Percentiles rank a stretch among this genome's conserved stretches.
Conservation (phyloP, 2,797 vertebrate genomes). For the Gambusia yucatana region DNA sequence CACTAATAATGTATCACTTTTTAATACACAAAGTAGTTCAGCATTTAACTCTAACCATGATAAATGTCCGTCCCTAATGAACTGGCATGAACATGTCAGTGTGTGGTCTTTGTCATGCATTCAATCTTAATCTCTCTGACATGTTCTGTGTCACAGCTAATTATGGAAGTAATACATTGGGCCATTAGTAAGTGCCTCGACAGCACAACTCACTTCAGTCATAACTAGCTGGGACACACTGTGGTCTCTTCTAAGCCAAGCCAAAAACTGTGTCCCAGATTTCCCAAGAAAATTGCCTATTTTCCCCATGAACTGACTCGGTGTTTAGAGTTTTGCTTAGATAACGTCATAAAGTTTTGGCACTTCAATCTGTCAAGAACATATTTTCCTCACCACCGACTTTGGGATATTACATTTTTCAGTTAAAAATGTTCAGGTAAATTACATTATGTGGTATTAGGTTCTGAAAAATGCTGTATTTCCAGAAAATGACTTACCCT, state of each 20-base stretch:
- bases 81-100: slow-evolving; percentile 56
- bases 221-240: slow-evolving; percentile 87
- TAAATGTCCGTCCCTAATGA: slow-evolving; percentile 39
- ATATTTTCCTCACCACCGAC: neutral
- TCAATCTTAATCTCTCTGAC: slow-evolving; percentile 87
- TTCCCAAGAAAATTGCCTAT: slow-evolving; percentile 1
- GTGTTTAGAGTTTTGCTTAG: slow-evolving; percentile 2
- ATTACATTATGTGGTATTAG: slow-evolving; percentile 1
- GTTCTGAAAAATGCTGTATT: neutral
- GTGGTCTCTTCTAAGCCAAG: slow-evolving; percentile 70
- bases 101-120: slow-evolving; percentile 82
- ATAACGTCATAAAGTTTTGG: slow-evolving; percentile 14
- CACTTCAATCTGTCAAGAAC: slow-evolving; percentile 3
- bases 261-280: slow-evolving; percentile 10
- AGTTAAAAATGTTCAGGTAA: neutral
- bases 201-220: slow-evolving; percentile 84
- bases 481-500: neutral
- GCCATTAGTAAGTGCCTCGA: slow-evolving; percentile 87
- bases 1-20: neutral
- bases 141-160: slow-evolving; percentile 89
- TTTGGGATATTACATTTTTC: neutral
- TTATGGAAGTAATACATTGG: slow-evolving; percentile 89
- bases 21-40: slow-evolving; percentile 11
- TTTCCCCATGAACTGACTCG: neutral
- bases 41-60: slow-evolving; percentile 25